A percentile compares a stretch with the other conserved stretches of the same genome.
phyloP scores from a whole-genome alignment of 1,140 invertebrate species.

The Drosophila sp. region DNA sequence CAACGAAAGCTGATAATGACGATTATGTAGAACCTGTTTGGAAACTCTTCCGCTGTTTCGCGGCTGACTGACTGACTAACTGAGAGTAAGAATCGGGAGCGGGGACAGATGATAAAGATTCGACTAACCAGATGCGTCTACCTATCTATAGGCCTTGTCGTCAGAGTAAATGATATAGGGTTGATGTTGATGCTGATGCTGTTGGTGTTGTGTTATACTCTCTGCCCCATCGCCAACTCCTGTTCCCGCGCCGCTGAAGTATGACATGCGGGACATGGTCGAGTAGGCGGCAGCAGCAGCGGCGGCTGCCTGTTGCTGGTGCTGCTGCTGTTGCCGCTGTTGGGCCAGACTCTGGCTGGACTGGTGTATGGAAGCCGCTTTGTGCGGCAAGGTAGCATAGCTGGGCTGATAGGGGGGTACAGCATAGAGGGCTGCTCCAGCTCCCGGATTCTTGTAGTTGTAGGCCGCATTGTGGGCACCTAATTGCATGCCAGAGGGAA shows the following conservation, averaged over 20 bases:
- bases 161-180: conserved; percentile 83
- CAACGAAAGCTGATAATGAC: conserved; percentile 72
- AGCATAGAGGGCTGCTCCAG: conserved; percentile 83
- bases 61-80: conserved; percentile 70
- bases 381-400: conserved; percentile 86
- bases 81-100: conserved; percentile 11
- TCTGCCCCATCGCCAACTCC: conserved; percentile 58
- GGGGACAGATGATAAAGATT: conserved; percentile 37
- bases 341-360: conserved; percentile 84
- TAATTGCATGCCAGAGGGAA: conserved; percentile 83
- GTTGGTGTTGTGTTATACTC: conserved; percentile 60
- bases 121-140: conserved; percentile 12
- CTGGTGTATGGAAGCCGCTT: conserved; percentile 83
- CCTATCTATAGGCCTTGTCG: conserved; percentile 82
- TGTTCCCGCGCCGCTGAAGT: conserved; percentile 69
- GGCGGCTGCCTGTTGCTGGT: conserved; percentile 83
- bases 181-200: conserved; percentile 65
- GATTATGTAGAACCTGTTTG: conserved; percentile 74
- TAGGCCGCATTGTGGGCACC: conserved; percentile 84
- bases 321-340: conserved; percentile 83
- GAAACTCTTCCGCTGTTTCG: conserved; percentile 53
- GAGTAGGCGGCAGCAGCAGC: conserved; percentile 80
- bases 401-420: conserved; percentile 84
- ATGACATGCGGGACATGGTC: conserved; percentile 81
- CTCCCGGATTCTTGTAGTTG: conserved; percentile 83